Evolutionary conservation across 2,113 vertebrate species (phyloP).

Genomic region (Muntiacus reevesi): DNA sequence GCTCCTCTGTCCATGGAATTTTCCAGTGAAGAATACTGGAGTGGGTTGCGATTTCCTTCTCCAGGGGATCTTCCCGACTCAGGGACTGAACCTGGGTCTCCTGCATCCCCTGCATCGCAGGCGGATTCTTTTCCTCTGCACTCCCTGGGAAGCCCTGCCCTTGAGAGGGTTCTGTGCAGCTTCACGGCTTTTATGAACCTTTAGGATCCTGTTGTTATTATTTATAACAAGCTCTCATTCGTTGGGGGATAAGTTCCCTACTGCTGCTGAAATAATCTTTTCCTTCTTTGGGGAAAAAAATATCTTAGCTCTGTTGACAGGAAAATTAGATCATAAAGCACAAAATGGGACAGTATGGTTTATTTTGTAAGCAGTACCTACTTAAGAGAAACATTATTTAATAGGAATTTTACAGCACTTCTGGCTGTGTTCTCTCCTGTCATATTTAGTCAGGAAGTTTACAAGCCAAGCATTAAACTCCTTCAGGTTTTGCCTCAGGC

Average conservation of each 20-base stretch:
- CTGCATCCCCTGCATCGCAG: neutral
- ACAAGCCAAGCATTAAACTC: constrained; percentile 29
- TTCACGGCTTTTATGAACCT: constrained; percentile 23
- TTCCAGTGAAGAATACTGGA: neutral
- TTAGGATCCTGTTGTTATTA: constrained; percentile 1
- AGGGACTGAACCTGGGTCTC: neutral
- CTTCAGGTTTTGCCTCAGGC: constrained; percentile 45
- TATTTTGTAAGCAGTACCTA: constrained; percentile 38
- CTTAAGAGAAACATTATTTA: constrained; percentile 41
- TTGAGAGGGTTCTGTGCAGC: constrained; percentile 26
- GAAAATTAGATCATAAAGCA: constrained; percentile 56
- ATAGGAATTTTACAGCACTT: neutral
- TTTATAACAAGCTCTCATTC: neutral
- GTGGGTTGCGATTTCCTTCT: neutral
- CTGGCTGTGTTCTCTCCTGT: neutral
- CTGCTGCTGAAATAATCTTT: neutral
- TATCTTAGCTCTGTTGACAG: neutral
- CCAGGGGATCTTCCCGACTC: neutral
- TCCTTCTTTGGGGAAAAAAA: neutral
- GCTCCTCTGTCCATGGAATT: neutral
- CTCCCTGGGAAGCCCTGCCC: neutral
- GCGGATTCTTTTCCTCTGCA: neutral
- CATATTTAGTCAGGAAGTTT: constrained; percentile 33
- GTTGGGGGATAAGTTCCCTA: neutral
- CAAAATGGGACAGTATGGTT: constrained; percentile 12